Conservation (phyloP, 2,888 invertebrate species). For the Ferrisia virgata region DNA sequence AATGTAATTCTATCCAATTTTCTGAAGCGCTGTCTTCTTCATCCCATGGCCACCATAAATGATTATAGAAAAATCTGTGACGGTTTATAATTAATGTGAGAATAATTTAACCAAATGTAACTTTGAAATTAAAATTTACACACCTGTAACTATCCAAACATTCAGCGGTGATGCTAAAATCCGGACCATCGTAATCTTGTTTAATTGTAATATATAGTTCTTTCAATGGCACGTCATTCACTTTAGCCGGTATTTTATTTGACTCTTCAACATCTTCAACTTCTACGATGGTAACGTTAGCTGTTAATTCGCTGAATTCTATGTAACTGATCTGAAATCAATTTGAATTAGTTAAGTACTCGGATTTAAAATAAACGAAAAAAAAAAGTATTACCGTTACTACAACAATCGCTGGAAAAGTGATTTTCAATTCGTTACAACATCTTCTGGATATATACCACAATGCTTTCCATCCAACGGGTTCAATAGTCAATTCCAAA, state of each 20-base stretch:
- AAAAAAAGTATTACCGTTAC: background rate
- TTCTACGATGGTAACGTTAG: background rate
- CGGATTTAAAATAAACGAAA: too few species aligned
- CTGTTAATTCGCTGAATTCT: background rate
- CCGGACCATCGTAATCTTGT: background rate
- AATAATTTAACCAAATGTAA: background rate
- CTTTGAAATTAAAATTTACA: background rate
- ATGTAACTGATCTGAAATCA: background rate
- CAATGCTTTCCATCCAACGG: background rate
- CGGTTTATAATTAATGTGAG: background rate
- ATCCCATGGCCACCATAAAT: constrained; percentile 21
- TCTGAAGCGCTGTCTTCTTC: background rate
- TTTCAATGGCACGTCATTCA: background rate
- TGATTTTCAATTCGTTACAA: background rate
- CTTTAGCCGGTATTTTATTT: background rate
- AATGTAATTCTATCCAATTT: background rate
- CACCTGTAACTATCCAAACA: background rate
- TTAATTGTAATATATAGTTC: background rate
- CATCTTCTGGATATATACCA: constrained; percentile 2
- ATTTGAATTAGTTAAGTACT: background rate
- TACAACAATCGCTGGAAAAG: background rate
- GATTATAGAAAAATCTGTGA: background rate
- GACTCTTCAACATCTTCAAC: constrained; percentile 15
- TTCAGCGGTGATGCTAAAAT: background rate
- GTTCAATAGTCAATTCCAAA: background rate